Percentiles rank a stretch among this genome's conserved stretches.
These are phyloP conservation scores for Scopus umbretta DNA, from an alignment of 2,113 vertebrate genomes.

Conservation along the genomic window DNA sequence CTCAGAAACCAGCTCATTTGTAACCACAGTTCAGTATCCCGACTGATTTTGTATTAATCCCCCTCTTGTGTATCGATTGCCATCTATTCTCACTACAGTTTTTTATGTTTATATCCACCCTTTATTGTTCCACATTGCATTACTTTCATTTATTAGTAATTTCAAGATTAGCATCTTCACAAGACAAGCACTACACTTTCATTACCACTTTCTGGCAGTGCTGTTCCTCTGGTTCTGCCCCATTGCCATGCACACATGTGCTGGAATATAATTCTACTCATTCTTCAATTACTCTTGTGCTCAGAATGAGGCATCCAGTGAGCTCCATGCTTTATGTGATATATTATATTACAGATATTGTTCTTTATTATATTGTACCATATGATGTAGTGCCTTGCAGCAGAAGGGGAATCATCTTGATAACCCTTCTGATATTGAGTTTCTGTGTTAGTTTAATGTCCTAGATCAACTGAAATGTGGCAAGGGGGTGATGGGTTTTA, in stretches of 20 bases:
- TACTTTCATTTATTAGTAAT: not conserved
- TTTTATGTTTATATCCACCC: not conserved
- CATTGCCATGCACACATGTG: accelerated
- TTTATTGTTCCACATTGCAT: not conserved
- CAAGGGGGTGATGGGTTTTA: not conserved
- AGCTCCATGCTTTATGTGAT: not conserved
- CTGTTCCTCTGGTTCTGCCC: not conserved
- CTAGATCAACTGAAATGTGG: not conserved
- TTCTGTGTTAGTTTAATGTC: not conserved
- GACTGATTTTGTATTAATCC: not conserved
- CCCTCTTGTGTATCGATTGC: not conserved
- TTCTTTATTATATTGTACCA: not conserved
- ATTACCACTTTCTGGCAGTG: not conserved
- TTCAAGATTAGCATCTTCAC: not conserved
- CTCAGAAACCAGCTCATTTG: not conserved
- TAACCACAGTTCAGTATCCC: not conserved
- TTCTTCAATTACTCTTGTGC: not conserved
- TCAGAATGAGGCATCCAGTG: not conserved
- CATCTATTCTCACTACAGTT: not conserved
- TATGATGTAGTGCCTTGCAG: not conserved
- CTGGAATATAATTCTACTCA: not conserved
- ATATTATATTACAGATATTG: not conserved
- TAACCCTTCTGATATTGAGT: not conserved
- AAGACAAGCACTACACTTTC: not conserved
- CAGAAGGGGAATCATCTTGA: not conserved